Evolutionary conservation across 37 sponge, comb jelly and placozoan genomes (phyloP).

Genomic region (Theonella swinhoei): DNA sequence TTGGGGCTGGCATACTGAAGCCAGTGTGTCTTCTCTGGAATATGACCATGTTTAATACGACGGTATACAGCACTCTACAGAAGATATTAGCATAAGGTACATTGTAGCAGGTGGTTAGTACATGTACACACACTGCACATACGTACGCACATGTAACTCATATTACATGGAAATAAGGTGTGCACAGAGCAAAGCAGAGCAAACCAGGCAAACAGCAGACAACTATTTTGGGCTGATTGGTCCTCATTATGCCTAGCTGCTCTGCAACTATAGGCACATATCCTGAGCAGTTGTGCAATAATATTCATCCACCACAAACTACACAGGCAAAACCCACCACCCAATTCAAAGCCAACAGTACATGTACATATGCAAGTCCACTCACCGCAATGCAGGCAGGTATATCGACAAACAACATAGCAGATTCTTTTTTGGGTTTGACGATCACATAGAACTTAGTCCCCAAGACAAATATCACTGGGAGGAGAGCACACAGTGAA

Average conservation of each 20-base stretch:
- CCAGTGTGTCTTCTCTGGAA: constrained; percentile 18
- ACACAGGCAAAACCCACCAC: not conserved
- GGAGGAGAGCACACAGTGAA: no score
- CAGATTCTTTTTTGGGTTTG: constrained; percentile 57
- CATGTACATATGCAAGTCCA: not conserved
- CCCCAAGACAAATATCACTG: constrained; percentile 43
- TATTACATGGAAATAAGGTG: not conserved
- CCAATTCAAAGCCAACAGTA: not conserved
- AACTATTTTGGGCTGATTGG: no score
- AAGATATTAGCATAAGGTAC: not conserved
- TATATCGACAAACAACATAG: constrained; percentile 32
- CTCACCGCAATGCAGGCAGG: constrained; percentile 38
- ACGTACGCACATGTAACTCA: not conserved
- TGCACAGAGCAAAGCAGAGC: no score
- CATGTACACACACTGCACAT: not conserved
- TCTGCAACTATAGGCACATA: not conserved
- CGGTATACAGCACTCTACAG: constrained; percentile 50
- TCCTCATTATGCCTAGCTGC: no score
- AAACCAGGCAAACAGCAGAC: no score
- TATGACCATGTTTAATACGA: constrained; percentile 33
- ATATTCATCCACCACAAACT: no score
- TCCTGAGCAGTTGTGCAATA: no score
- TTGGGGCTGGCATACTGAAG: constrained; percentile 58
- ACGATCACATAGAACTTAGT: constrained; percentile 52
- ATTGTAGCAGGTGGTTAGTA: not conserved